Percentiles rank a stretch among this genome's conserved stretches.
These are phyloP conservation scores for Tautogolabrus adspersus DNA, from an alignment of 2,113 vertebrate genomes.

Conservation along the genomic window DNA sequence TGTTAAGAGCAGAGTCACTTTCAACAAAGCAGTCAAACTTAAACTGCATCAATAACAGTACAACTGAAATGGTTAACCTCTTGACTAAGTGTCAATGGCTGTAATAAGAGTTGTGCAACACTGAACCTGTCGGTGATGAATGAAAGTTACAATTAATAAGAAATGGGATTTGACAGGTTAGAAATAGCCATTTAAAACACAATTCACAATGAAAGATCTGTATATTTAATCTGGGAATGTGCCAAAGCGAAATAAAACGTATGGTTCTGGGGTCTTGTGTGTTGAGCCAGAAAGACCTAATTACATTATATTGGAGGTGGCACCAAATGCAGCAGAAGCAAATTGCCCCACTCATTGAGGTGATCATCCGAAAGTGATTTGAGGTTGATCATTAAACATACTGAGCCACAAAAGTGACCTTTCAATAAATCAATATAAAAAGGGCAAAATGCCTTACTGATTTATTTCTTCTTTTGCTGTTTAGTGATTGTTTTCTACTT, in stretches of 20 bases:
- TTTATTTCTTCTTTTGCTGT: neutral
- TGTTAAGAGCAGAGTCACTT: too few species aligned
- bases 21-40: too few species aligned
- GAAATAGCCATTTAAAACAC: too few species aligned
- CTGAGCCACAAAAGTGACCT: neutral
- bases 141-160: too few species aligned
- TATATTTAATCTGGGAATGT: neutral
- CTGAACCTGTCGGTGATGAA: too few species aligned
- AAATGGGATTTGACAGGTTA: too few species aligned
- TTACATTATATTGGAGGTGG: constrained; percentile 8
- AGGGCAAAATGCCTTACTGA: neutral
- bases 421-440: neutral
- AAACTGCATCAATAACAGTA: too few species aligned
- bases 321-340: neutral
- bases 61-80: too few species aligned
- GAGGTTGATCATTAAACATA: neutral
- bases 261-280: neutral
- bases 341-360: neutral
- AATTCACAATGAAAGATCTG: too few species aligned
- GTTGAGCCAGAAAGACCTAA: constrained; percentile 18
- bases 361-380: neutral
- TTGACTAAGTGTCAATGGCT: too few species aligned
- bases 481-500: neutral
- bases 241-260: neutral
- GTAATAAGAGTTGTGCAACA: too few species aligned